These are phyloP conservation scores for Dysmachus trigonus DNA, from an alignment of 2,888 invertebrate genomes.

Conservation along the genomic window DNA sequence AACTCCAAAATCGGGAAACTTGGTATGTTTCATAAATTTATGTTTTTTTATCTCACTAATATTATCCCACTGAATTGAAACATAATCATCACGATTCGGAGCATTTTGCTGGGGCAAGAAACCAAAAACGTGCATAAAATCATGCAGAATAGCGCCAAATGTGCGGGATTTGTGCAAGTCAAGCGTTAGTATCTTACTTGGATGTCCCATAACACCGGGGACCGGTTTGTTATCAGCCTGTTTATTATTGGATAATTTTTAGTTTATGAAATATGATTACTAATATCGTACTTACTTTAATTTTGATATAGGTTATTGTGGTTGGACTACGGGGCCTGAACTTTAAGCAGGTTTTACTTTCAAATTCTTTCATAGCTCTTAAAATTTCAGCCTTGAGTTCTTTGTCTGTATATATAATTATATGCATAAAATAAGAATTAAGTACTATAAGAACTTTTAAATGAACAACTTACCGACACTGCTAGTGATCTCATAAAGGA, in stretches of 20 bases:
- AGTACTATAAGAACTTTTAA: neutral
- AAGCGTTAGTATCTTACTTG: conserved; percentile 61
- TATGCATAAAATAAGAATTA: conserved; percentile 1
- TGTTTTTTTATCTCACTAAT: conserved; percentile 66
- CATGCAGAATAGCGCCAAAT: conserved; percentile 77
- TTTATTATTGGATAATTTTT: neutral
- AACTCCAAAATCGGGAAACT: conserved; percentile 73
- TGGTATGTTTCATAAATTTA: conserved; percentile 74
- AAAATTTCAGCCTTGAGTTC: conserved; percentile 66
- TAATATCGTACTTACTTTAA: neutral
- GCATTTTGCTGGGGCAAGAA: conserved; percentile 87
- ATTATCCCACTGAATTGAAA: conserved; percentile 78
- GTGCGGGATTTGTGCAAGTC: conserved; percentile 57
- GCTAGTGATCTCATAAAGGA: conserved; percentile 73
- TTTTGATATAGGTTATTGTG: neutral
- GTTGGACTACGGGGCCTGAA: conserved; percentile 67
- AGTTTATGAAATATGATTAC: no score
- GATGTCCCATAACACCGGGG: conserved; percentile 78
- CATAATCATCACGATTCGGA: conserved; percentile 78
- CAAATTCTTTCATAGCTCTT: conserved; percentile 69
- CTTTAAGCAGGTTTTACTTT: conserved; percentile 71
- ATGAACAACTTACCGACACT: conserved; percentile 59
- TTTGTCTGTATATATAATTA: conserved; percentile 64
- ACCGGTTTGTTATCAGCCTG: conserved; percentile 68
- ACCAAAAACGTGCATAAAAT: conserved; percentile 81